Evolutionary conservation across 2,888 invertebrate genomes (phyloP), one percentile per base, ranked within the genome.

Genomic region (Hyalella azteca): DNA sequence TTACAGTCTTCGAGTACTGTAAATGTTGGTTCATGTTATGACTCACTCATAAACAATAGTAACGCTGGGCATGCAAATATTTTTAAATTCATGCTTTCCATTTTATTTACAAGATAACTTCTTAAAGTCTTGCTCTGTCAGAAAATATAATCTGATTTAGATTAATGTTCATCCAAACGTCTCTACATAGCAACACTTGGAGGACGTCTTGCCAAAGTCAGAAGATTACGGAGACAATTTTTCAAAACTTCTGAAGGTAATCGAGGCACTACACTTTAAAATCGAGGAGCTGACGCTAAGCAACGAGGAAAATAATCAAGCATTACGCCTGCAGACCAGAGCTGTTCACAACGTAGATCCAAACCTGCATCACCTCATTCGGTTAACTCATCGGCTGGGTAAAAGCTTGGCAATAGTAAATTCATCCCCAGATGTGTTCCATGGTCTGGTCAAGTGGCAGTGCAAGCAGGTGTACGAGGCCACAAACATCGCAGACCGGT

Each of bases 291-390:
- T n/a, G n/a, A n/a, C n/a, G n/a, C n/a, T n/a, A n/a, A n/a, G n/a
- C n/a, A n/a, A n/a, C n/a, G n/a, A n/a, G n/a, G n/a, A 19, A 13
- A 29, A 26, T 13, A 22, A 11, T 54, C 54, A 19, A 7, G 54
- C 54, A 54, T 26, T 7, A 26, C 54, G 22, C n/a, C 7, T 54
- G 26, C 54, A 22, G 22, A 22, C 26, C 22, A n/a, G 2, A 22
- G 54, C 9, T 49, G 49, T 49, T 9, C 4, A 15, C 49, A 49
- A 49, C 29, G 15, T 15, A 4, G 77, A 48, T 5, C 78, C 80
- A 5, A 82, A 80, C 66, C 78, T 82, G 13, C 81, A 82, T 54
- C 81, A 82, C 48, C 78, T 82, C 26, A 41, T 82, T 15, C 59
- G 80, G 49, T 39, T 80, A 50, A 78, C 78, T 22, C 78, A 78